Evolutionary conservation across 2,113 vertebrate genomes (phyloP), one percentile per base, ranked within the genome.

Genomic region (Salvelinus sp.): DNA sequence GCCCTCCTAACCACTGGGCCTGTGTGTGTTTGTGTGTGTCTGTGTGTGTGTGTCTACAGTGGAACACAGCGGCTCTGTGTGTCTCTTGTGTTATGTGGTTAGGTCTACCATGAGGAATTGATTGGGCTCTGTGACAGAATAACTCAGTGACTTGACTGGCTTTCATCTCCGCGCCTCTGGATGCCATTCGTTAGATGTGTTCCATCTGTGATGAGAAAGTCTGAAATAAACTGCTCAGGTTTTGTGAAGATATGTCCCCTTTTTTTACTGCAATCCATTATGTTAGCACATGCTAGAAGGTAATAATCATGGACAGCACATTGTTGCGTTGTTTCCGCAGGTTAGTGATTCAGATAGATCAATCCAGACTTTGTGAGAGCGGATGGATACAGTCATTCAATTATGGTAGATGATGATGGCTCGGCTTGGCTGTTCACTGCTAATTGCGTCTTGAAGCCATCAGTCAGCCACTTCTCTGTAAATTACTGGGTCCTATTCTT

Each of bases 181-280:
- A 50, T 72, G 23, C 69, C 69, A 62, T 50, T 68, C 72, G 70
- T 82, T 83, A 50, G 22, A 64, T 60, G 71, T 79, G 70, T 82
- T 83, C 74, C 74, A 65, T 85, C 57, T 73, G 50, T 57, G 64
- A 22, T 22, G 58, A 62, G 58, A 22, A 62, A 9, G 58, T 62
- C 58, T 2, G 13, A 62, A 62, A 6, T 62, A 23, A 62, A 44
- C n/a, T 1, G n/a, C n/a, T 62, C n/a, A 6, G 58, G 58, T 22
- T 22, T 44, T 44, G 38, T 12, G 38, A 44, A 44, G 9, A 10
- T 44, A 44, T 44, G 13, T 62, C 1, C 6, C 6, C n/a, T n/a
- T 22, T n/a, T n/a, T 62, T 62, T 62, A 22, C n/a, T 62, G n/a
- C 18, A 22, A 62, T 9, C 18, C 58, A 62, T 22, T 23, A 16